phyloP scores from a whole-genome alignment of 2,888 invertebrate genomes.

The Piscicola geometra region DNA sequence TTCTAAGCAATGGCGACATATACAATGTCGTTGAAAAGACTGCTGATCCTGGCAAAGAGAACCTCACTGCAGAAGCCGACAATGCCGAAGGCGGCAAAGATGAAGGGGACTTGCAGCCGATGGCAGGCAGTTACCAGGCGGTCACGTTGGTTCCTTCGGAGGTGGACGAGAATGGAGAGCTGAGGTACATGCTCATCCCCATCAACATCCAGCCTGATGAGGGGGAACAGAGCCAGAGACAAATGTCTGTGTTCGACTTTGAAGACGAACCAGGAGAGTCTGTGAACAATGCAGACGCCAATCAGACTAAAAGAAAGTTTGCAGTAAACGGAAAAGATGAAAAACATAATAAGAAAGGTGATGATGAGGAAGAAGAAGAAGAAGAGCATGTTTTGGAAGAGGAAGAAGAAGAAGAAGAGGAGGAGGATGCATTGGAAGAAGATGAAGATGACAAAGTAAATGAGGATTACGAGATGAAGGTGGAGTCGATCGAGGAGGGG shows the following conservation, averaged over 20 bases:
- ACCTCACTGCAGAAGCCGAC: conserved; percentile 47
- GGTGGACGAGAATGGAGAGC: conserved; percentile 71
- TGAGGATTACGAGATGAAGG: conserved; percentile 18
- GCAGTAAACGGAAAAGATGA: conserved; percentile 7
- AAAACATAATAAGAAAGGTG: conserved; percentile 15
- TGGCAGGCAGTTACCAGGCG: conserved; percentile 68
- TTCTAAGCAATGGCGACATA: conserved; percentile 23
- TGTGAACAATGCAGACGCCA: conserved; percentile 25
- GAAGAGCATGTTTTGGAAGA: conserved; percentile 34
- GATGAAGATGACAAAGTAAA: conserved; percentile 7
- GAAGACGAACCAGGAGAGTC: conserved; percentile 30
- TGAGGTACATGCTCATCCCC: conserved; percentile 81
- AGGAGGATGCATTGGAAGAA: conserved; percentile 32
- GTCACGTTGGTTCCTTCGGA: conserved; percentile 79
- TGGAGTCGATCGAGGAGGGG: conserved; percentile 18
- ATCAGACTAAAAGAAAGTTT: conserved; percentile 23
- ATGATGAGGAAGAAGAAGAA: conserved; percentile 24
- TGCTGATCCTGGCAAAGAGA: conserved; percentile 47
- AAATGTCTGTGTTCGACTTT: conserved; percentile 70
- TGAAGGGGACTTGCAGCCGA: conserved; percentile 39
- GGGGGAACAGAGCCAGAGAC: conserved; percentile 51
- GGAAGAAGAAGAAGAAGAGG: conserved; percentile 32
- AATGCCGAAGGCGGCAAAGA: conserved; percentile 35
- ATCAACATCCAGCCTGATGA: conserved; percentile 62
- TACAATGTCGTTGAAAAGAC: conserved; percentile 4